Evolutionary conservation across 2,797 vertebrate species (phyloP).

Genomic region (Lophura swinhoii): DNA sequence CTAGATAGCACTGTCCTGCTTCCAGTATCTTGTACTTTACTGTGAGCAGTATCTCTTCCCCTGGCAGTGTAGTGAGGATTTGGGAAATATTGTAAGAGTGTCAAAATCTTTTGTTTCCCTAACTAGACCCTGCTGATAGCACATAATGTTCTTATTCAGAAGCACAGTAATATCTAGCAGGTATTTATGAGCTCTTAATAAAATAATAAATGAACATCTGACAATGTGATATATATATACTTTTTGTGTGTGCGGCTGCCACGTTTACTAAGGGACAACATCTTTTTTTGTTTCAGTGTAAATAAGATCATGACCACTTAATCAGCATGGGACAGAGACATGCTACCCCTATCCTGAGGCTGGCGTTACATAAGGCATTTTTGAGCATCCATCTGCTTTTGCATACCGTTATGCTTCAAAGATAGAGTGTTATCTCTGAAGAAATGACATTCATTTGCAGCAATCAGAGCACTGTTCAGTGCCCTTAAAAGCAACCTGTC

Average conservation of each 20-base stretch:
- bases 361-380: not conserved
- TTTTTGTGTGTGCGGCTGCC: not conserved
- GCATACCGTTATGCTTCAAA: not conserved
- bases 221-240: too few relatives aligned
- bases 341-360: not conserved
- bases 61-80: not conserved
- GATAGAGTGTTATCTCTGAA: not conserved
- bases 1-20: not conserved
- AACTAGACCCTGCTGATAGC: not conserved
- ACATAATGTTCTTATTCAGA: not conserved
- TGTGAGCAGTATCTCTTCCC: not conserved
- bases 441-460: rapidly evolving
- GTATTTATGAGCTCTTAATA: not conserved
- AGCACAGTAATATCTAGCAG: not conserved
- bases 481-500: not conserved
- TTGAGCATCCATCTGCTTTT: not conserved
- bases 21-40: not conserved
- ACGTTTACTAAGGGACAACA: not conserved
- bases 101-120: not conserved
- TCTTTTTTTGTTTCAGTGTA: not conserved
- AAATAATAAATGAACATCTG: not conserved
- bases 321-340: not conserved
- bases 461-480: not conserved
- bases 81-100: not conserved
- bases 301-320: not conserved